phyloP scores from a whole-genome alignment of 2,797 vertebrate genomes.

The Amblyopsis hoosieri region DNA sequence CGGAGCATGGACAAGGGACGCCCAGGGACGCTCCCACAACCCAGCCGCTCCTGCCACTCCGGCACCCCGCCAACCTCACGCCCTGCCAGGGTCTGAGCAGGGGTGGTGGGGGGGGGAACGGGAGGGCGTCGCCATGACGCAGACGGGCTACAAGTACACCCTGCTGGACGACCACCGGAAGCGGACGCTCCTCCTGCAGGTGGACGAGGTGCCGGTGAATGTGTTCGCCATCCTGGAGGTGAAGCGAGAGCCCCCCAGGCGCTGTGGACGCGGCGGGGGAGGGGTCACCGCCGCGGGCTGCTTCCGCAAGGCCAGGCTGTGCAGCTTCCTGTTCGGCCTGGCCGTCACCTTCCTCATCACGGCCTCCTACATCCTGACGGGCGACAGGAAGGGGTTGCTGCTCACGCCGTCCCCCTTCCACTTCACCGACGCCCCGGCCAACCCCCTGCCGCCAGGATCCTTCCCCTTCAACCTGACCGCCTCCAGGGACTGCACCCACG shows the following conservation, averaged over 20 bases:
- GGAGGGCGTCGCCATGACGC: slow-evolving; percentile 58
- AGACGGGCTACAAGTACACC: slow-evolving; percentile 75
- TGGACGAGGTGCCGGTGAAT: slow-evolving; percentile 83
- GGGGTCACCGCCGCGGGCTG: slow-evolving; percentile 56
- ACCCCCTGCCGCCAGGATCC: slow-evolving; percentile 63
- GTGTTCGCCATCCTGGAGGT: slow-evolving; percentile 86
- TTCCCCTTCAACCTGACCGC: slow-evolving; percentile 82
- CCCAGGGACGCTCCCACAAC: slow-evolving; percentile 1
- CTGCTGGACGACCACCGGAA: slow-evolving; percentile 70
- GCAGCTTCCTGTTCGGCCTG: slow-evolving; percentile 85
- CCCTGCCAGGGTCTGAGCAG: slow-evolving; percentile 41
- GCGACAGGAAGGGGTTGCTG: slow-evolving; percentile 84
- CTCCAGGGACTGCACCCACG: slow-evolving; percentile 80
- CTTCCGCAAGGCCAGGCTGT: slow-evolving; percentile 83
- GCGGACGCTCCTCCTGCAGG: slow-evolving; percentile 69
- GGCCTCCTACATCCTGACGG: slow-evolving; percentile 89
- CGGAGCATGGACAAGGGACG: slow-evolving; percentile 54
- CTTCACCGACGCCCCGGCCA: slow-evolving; percentile 78
- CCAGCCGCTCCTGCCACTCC: slow-evolving; percentile 11
- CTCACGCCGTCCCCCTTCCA: slow-evolving; percentile 85
- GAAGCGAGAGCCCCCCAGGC: slow-evolving; percentile 78
- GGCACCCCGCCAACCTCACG: slow-evolving; percentile 18
- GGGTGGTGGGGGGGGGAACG: slow-evolving; percentile 17
- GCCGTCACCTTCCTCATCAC: slow-evolving; percentile 87
- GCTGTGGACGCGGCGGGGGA: slow-evolving; percentile 21